Evolutionary conservation across 2,113 vertebrate species (phyloP), one percentile per base, ranked within the genome.

Genomic region (Gymnarchus niloticus): DNA sequence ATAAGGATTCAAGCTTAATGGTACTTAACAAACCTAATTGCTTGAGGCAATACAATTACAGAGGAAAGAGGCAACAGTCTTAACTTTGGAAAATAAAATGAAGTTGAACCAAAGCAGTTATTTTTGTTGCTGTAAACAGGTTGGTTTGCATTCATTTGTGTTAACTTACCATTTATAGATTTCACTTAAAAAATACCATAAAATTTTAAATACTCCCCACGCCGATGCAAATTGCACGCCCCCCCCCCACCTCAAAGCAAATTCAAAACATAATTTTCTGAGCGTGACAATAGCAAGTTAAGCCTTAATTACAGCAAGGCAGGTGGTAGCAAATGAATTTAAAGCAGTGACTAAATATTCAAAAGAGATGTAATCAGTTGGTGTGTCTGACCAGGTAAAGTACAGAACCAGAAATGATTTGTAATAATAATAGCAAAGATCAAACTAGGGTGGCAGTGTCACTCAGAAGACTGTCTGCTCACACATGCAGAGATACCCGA

Each of bases 1-100:
- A 73, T 19, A 73, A 41, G 3, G 65, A 73, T 73, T 17, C 28
- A 0, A 73, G 65, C 65, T 73, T 73, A 73, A 73, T 73, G 33
- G 65, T 73, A 73, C 65, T 73, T 33, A 73, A 73, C 65, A 73
- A 33, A 33, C 33, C 65, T 73, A 73, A 73, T 73, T 73, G 65
- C 65, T 73, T 73, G 12, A 41, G 41, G 65, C 19, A 73, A 73
- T 73, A 6, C 41, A 73, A 73, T 73, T 73, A 41, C 33, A 37
- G 65, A 73, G n/a, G n/a, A 73, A 73, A 73, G 65, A 73, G 41
- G 33, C 41, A 73, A 73, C 33, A 73, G 28, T 73, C 65, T 73
- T 73, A 73, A 73, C 65, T 73, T 73, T 41, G 14, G 41, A 73
- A 73, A 73, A 73, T 73, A 19, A 73, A 73, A 33, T 41, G 33